A percentile compares a stretch with the other conserved stretches of the same genome.
phyloP scores from a whole-genome alignment of 2,113 vertebrate species.

The Corythaeola cristata region DNA sequence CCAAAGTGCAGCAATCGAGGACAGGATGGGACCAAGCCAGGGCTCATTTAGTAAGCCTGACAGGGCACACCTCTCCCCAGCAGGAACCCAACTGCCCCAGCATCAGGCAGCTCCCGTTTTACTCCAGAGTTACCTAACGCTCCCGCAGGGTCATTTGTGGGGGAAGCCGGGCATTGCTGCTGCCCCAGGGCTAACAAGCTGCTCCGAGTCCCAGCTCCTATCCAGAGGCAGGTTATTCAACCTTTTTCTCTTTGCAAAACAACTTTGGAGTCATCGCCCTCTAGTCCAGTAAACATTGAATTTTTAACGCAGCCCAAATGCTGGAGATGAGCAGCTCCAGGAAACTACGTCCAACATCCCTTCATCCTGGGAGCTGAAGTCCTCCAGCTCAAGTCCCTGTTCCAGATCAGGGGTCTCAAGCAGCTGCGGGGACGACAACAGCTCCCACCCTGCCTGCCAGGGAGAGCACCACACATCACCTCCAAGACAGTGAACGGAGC shows the following conservation, averaged over 20 bases:
- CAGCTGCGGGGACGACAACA: background rate
- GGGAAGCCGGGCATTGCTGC: background rate
- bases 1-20: background rate
- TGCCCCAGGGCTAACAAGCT: background rate
- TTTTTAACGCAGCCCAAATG: accelerated
- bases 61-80: background rate
- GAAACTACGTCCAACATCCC: background rate
- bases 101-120: background rate
- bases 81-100: background rate
- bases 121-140: background rate
- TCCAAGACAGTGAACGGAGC: background rate
- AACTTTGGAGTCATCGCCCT: background rate
- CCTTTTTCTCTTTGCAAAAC: background rate
- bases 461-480: background rate
- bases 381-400: background rate
- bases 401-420: background rate
- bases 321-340: background rate
- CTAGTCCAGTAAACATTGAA: background rate
- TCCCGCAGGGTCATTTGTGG: accelerated
- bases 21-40: background rate
- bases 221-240: background rate
- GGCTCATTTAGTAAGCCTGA: background rate
- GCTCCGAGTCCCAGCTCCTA: background rate
- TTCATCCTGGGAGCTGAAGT: background rate
- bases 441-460: background rate